A percentile compares a stretch with the other conserved stretches of the same genome.
Conservation (phyloP, 1,140 invertebrate genomes). For the Drosophila yakuba region DNA sequence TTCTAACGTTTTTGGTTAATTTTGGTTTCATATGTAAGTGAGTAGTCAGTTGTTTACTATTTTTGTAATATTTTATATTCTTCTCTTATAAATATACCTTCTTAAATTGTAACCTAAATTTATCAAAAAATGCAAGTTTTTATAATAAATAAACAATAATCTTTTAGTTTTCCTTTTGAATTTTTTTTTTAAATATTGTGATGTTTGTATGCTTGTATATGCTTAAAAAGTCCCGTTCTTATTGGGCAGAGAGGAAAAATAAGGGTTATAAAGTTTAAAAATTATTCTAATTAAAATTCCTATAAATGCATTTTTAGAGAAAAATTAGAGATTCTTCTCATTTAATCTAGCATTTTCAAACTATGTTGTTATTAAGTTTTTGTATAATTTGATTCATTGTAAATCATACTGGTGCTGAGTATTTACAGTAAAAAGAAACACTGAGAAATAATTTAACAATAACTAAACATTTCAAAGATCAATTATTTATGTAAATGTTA, state of each 20-base stretch:
- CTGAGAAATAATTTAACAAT: not conserved
- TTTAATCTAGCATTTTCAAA: not conserved
- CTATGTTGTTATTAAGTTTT: not conserved
- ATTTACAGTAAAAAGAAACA: not conserved
- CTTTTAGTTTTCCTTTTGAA: too few relatives aligned
- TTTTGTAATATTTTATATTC: constrained; percentile 1
- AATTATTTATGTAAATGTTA: too few relatives aligned
- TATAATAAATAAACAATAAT: not conserved
- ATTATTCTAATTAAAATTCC: not conserved
- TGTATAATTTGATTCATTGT: not conserved
- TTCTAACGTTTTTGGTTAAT: constrained; percentile 55
- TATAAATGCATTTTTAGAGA: not conserved
- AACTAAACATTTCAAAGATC: too few relatives aligned
- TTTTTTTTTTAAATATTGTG: not conserved
- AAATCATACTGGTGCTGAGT: not conserved
- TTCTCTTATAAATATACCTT: not conserved
- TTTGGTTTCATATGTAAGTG: constrained; percentile 56
- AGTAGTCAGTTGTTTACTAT: not conserved
- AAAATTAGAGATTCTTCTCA: not conserved
- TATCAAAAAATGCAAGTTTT: constrained; percentile 58
- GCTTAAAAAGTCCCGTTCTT: not conserved
- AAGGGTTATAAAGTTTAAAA: not conserved
- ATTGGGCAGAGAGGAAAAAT: constrained; percentile 7
- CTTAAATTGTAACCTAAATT: constrained; percentile 22
- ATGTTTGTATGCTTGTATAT: not conserved